Conservation (phyloP, 2,113 vertebrate genomes). For the Nanger granti region DNA sequence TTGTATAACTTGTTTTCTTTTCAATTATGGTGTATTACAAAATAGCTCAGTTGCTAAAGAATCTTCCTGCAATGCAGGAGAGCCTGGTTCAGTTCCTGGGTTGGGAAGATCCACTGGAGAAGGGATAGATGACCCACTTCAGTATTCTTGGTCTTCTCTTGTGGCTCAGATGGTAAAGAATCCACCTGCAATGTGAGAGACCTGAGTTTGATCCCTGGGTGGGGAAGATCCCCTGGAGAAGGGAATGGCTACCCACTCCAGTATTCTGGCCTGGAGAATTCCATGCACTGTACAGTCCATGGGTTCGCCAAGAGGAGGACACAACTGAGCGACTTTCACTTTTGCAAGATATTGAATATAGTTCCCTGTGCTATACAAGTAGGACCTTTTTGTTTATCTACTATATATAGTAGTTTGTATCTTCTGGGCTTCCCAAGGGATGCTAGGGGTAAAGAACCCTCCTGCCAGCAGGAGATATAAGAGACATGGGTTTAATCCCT, state of each 20-base stretch:
- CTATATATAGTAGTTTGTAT: neutral
- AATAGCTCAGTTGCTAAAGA: neutral
- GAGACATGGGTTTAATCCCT: neutral
- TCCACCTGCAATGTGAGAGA: neutral
- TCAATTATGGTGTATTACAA: neutral
- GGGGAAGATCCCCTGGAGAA: neutral
- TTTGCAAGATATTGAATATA: neutral
- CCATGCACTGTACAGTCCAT: neutral
- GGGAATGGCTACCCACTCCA: neutral
- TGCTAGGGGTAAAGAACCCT: neutral
- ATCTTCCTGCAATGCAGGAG: neutral
- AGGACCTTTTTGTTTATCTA: neutral
- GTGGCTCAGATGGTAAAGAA: neutral
- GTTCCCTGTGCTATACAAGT: neutral
- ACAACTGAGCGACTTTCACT: neutral
- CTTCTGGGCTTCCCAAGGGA: neutral
- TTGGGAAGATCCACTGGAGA: neutral
- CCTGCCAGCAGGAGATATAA: neutral
- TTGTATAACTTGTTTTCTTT: neutral
- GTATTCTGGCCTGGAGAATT: neutral
- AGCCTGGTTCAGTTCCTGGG: neutral
- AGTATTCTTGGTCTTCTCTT: neutral
- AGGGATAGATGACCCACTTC: neutral
- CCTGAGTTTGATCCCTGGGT: neutral
- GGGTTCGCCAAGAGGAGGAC: neutral